Evolutionary conservation across 2,888 invertebrate genomes (phyloP), one percentile per base, ranked within the genome.

Genomic region (Mongoloraphidia duomilia): DNA sequence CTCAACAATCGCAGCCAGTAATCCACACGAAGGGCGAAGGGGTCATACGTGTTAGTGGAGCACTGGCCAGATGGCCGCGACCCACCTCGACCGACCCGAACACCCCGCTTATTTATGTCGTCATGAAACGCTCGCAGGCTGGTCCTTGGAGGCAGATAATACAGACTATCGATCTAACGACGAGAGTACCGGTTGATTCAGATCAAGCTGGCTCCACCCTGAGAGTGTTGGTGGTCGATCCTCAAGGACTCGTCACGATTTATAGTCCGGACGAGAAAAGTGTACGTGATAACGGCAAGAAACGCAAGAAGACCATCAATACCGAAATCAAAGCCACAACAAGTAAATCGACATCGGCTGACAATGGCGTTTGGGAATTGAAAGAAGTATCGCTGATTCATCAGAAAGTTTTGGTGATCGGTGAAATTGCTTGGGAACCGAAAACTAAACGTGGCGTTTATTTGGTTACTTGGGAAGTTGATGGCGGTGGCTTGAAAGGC

Each of bases 381-480:
- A 75, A 77, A 58, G 80, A 80, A 66, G 76, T 82, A 58, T 82
- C 81, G 8, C 71, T 82, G 41, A 82, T 82, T 55, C 82, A 82
- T 64, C 82, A 82, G 64, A 81, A 81, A 66, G 81, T 80, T 53
- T 63, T 79, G 38, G 78, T 79, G 39, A 82, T 82, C 55, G 82
- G 82, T 41, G 82, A 82, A 68, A 80, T 83, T 56, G 79, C 80
- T 44, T 83, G 83, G 83, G 80, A 81, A 58, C 76, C 80, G 9
- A 77, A 78, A 66, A 74, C 77, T 61, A 72, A 69, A 49, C 74
- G 75, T 47, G 79, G 78, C 33, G 80, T 85, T 51, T 86, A 85
- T 67, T 72, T 86, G 61, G 84, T 87, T 47, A 85, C 85, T 53
- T 87, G 86, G 86, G 86, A 87, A 73, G 82, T 86, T 49, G 82